These are phyloP conservation scores for Saimiri boliviensis DNA, from an alignment of 2,113 vertebrate species.

Conservation along the genomic window DNA sequence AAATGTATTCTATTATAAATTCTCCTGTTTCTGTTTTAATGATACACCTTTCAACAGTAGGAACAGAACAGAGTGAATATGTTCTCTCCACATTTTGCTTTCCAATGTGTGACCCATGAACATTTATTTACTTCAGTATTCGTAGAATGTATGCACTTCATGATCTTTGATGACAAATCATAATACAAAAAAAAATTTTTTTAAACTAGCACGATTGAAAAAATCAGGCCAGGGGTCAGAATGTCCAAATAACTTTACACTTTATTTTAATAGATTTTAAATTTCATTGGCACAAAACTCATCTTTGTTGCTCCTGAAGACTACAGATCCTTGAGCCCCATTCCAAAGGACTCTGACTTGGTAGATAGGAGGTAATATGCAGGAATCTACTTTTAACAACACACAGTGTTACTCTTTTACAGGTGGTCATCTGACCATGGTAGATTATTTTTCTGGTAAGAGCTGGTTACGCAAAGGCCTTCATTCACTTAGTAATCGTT, in stretches of 20 bases:
- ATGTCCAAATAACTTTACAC: conserved; percentile 35
- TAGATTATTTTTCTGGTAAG: neutral
- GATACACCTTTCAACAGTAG: neutral
- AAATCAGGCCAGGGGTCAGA: neutral
- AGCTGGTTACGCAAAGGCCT: neutral
- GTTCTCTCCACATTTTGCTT: neutral
- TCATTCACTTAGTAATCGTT: neutral
- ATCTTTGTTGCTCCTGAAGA: neutral
- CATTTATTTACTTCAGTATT: neutral
- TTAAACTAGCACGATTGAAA: neutral
- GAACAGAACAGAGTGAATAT: neutral
- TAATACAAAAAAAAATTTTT: neutral
- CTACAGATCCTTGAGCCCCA: neutral
- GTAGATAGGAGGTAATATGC: neutral
- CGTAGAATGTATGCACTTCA: neutral
- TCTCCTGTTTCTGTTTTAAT: neutral
- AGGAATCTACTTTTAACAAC: neutral
- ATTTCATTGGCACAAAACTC: neutral
- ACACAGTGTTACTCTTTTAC: neutral
- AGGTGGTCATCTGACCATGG: neutral
- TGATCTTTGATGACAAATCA: neutral
- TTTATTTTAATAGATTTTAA: neutral
- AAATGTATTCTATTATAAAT: neutral
- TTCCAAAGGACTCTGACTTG: neutral
- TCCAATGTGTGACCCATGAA: neutral